Percentiles rank a stretch among this genome's conserved stretches.
phyloP scores from a whole-genome alignment of 2,113 vertebrate species.

The Sphaerodactylus townsendi region DNA sequence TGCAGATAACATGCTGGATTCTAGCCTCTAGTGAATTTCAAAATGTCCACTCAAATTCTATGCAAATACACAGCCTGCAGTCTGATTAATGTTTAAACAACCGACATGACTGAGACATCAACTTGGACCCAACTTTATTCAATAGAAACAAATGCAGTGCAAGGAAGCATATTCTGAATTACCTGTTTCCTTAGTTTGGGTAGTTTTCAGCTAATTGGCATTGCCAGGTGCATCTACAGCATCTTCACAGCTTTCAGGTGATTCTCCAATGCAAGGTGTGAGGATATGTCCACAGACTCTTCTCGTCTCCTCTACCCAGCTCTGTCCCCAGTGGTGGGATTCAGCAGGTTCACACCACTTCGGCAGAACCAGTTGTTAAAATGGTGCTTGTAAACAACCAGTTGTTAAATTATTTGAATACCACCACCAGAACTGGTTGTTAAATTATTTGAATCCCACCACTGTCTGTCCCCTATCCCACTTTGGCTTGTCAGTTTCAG shows the following conservation, averaged over 20 bases:
- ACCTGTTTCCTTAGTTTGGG: conserved; percentile 2
- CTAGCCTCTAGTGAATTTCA: conserved; percentile 20
- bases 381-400: too few species aligned
- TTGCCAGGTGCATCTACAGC: neutral
- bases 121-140: neutral
- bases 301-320: too few species aligned
- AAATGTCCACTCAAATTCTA: conserved; percentile 9
- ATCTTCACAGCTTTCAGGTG: neutral
- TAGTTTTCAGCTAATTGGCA: neutral
- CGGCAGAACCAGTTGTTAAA: too few species aligned
- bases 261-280: neutral
- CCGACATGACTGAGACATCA: neutral
- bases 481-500: too few species aligned
- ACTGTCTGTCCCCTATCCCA: too few species aligned
- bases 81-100: conserved; percentile 20
- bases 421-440: too few species aligned
- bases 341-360: too few species aligned
- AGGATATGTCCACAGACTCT: too few species aligned
- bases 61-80: neutral
- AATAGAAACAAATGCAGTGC: neutral
- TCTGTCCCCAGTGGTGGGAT: too few species aligned
- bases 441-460: too few species aligned
- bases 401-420: too few species aligned
- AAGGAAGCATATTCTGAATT: conserved; percentile 15
- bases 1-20: neutral